phyloP scores from a whole-genome alignment of 2,888 invertebrate genomes.

The Leptinotarsa haldemani region DNA sequence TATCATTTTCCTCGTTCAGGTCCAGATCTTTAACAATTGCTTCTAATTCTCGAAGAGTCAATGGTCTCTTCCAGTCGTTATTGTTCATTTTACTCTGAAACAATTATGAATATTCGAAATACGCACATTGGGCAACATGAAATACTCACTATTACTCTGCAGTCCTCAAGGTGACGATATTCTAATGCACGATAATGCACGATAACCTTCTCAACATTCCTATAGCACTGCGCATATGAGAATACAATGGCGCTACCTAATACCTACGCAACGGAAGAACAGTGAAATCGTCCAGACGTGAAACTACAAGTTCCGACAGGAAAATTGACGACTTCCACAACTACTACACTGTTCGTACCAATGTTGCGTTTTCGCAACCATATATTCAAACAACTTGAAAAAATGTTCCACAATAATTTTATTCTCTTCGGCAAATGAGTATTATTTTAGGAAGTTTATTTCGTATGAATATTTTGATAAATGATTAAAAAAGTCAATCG shows the following conservation, averaged over 20 bases:
- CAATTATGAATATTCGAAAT: neutral
- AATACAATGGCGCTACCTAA: neutral
- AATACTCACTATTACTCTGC: neutral
- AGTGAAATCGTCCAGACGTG: conserved; percentile 1
- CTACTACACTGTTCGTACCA: too few relatives aligned
- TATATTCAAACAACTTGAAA: too few relatives aligned
- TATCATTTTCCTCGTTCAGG: neutral
- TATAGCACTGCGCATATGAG: conserved; percentile 1
- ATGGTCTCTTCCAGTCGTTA: neutral
- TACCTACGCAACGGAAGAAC: neutral
- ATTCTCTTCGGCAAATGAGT: too few relatives aligned
- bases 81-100: neutral
- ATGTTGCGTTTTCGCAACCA: too few relatives aligned
- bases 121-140: conserved; percentile 5
- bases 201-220: conserved; percentile 13
- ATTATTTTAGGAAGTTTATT: too few relatives aligned
- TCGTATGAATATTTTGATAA: too few relatives aligned
- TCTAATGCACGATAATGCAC: conserved; percentile 17
- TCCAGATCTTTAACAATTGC: conserved; percentile 5
- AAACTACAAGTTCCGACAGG: conserved; percentile 1
- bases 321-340: too few relatives aligned
- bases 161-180: conserved; percentile 12
- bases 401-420: too few relatives aligned
- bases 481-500: too few relatives aligned
- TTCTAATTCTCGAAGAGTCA: conserved; percentile 1